These are phyloP conservation scores for Eulacestoma nigropectus DNA, from an alignment of 2,113 vertebrate species.

Conservation along the genomic window DNA sequence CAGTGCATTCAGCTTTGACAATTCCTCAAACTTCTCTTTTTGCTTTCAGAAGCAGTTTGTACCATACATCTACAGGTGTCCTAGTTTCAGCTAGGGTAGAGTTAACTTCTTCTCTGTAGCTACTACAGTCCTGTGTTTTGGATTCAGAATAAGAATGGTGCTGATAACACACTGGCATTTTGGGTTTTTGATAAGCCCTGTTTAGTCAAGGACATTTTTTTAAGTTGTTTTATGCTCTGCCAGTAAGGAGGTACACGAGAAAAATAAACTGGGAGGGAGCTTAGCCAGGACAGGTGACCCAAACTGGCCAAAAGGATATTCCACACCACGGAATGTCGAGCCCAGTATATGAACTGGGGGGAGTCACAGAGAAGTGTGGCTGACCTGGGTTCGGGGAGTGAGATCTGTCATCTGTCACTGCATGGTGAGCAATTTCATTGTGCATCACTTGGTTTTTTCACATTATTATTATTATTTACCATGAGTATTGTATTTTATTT, in stretches of 20 bases:
- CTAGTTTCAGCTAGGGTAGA: neutral
- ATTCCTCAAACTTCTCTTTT: neutral
- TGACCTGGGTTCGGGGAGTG: accelerated
- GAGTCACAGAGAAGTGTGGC: accelerated
- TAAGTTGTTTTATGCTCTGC: neutral
- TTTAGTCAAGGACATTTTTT: neutral
- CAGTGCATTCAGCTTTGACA: neutral
- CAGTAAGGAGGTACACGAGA: neutral
- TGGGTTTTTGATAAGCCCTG: neutral
- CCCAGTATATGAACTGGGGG: accelerated
- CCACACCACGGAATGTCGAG: accelerated
- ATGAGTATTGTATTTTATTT: neutral
- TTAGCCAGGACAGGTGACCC: neutral
- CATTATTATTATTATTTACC: neutral
- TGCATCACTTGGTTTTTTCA: neutral
- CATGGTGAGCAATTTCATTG: neutral
- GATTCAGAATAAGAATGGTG: neutral
- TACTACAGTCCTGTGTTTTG: neutral
- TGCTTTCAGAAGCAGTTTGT: neutral
- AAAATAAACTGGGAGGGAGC: neutral
- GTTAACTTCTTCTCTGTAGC: neutral
- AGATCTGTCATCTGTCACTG: too few relatives aligned
- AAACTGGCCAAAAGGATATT: neutral
- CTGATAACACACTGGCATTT: neutral
- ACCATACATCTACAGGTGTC: neutral